phyloP scores from a whole-genome alignment of 2,888 invertebrate genomes.

The Tubulanus polymorphus region DNA sequence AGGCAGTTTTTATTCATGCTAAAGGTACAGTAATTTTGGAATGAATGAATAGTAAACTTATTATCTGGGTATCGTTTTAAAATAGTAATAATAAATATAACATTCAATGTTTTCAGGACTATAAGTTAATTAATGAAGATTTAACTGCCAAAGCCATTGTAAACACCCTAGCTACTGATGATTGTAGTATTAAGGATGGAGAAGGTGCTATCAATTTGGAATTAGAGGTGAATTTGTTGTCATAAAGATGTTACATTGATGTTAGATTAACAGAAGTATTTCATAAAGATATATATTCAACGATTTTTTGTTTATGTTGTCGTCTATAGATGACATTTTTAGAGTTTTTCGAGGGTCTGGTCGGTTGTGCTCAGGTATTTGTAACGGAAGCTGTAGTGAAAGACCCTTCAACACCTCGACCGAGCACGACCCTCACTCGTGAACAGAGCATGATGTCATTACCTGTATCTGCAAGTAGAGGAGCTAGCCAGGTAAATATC shows the following conservation, averaged over 20 bases:
- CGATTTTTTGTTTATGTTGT: constrained; percentile 6
- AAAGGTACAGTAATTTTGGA: constrained; percentile 42
- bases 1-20: constrained; percentile 47
- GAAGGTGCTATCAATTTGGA: constrained; percentile 49
- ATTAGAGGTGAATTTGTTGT: constrained; percentile 41
- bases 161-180: constrained; percentile 41
- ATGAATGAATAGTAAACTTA: too few species aligned
- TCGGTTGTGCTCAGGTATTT: constrained; percentile 49
- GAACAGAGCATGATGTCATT: constrained; percentile 39
- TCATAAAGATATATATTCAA: too few species aligned
- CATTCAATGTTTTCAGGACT: constrained; percentile 45
- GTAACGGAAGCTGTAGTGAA: constrained; percentile 48
- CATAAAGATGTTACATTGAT: too few species aligned
- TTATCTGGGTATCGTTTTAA: too few species aligned
- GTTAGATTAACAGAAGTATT: too few species aligned
- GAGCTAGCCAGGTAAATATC: constrained; percentile 36
- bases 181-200: constrained; percentile 45
- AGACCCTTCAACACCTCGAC: constrained; percentile 39
- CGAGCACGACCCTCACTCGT: constrained; percentile 31
- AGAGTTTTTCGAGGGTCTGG: constrained; percentile 53
- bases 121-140: constrained; percentile 45
- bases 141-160: constrained; percentile 45
- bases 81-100: too few species aligned
- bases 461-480: constrained; percentile 35
- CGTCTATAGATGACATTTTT: constrained; percentile 52